Percentiles rank a stretch among this genome's conserved stretches.
These are phyloP conservation scores for Crocallis elinguaria DNA, from an alignment of 2,888 invertebrate genomes.

Conservation along the genomic window DNA sequence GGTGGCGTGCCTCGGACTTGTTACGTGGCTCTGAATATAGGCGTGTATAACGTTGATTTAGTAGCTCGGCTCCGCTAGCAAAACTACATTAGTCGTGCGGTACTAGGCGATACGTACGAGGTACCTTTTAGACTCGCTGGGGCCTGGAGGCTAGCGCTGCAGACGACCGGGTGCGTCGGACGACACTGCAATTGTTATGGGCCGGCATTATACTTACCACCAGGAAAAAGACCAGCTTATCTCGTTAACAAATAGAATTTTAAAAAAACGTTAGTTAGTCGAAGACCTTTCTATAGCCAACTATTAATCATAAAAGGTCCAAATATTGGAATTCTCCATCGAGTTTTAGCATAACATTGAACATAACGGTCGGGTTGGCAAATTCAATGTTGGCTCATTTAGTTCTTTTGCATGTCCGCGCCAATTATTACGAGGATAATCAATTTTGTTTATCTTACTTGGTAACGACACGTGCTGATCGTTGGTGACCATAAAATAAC, in stretches of 20 bases:
- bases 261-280: too few relatives aligned
- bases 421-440: neutral
- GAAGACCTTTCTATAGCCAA: neutral
- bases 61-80: constrained; percentile 15
- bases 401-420: neutral
- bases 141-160: too few relatives aligned
- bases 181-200: too few relatives aligned
- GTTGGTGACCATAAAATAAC: too few relatives aligned
- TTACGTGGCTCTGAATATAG: constrained; percentile 52
- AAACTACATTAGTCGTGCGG: constrained; percentile 18
- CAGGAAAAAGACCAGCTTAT: too few relatives aligned
- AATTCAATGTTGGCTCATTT: neutral
- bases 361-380: constrained; percentile 2
- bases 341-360: constrained; percentile 10
- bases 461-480: neutral
- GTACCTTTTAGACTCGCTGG: too few relatives aligned
- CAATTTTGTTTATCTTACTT: neutral
- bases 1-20: constrained; percentile 69
- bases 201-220: too few relatives aligned
- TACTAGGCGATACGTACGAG: neutral
- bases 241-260: too few relatives aligned
- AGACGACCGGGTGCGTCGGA: too few relatives aligned
- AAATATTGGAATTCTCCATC: constrained; percentile 1
- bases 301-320: neutral
- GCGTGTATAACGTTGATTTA: constrained; percentile 47